These are phyloP conservation scores for Anas capensis DNA, from an alignment of 2,797 vertebrate species.

Conservation along the genomic window DNA sequence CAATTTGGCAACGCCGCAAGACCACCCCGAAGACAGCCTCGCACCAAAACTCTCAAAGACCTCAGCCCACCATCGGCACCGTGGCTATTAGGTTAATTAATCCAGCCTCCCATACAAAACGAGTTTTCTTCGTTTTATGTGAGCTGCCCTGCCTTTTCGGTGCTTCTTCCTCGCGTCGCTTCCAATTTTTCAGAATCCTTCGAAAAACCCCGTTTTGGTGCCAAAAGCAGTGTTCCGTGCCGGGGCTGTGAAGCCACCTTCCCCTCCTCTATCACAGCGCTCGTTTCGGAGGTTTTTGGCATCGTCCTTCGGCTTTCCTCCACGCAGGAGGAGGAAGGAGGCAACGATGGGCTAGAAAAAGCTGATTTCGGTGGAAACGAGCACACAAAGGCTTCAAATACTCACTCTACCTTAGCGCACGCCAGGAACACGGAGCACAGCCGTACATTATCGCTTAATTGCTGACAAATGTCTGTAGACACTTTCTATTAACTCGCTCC, in stretches of 20 bases:
- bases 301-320: neutral
- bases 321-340: too few species aligned
- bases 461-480: neutral
- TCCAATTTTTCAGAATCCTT: neutral
- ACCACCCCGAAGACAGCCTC: fast-evolving
- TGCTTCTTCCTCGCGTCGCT: neutral
- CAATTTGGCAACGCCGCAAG: neutral
- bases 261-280: neutral
- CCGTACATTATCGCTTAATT: neutral
- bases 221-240: neutral
- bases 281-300: neutral
- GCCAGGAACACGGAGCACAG: neutral
- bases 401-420: neutral
- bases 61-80: neutral
- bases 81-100: neutral
- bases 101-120: too few species aligned
- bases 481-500: neutral
- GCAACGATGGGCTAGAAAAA: neutral
- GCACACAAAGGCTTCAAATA: neutral
- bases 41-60: fast-evolving
- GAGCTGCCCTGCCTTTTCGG: neutral
- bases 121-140: neutral
- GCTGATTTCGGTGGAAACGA: neutral
- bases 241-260: neutral
- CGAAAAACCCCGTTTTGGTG: neutral